These are phyloP conservation scores for Mythimna ferrago DNA, from an alignment of 2,888 invertebrate genomes.

Conservation along the genomic window DNA sequence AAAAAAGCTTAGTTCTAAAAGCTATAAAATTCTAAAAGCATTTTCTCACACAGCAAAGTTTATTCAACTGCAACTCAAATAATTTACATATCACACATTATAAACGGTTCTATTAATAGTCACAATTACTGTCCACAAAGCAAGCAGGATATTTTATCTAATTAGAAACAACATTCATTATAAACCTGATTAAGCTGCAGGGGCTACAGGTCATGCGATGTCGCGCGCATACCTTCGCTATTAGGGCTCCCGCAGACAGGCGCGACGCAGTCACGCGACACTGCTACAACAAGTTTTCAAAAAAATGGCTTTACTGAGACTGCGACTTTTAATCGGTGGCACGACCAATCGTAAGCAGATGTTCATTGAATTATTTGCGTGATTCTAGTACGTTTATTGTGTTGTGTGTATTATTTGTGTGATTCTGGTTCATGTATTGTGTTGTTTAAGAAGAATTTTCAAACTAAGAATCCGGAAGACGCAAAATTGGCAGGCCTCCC, in stretches of 20 bases:
- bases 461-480: no score
- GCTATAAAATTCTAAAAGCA: constrained; percentile 20
- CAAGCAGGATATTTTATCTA: constrained; percentile 37
- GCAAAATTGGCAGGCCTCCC: no score
- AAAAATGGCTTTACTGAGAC: not conserved
- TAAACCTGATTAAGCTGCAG: constrained; percentile 57
- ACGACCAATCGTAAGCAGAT: not conserved
- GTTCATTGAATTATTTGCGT: no score
- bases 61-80: constrained; percentile 14
- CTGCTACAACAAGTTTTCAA: not conserved
- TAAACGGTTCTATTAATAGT: constrained; percentile 50
- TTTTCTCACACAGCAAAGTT: constrained; percentile 22
- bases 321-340: not conserved
- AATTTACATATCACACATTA: constrained; percentile 53
- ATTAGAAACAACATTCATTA: constrained; percentile 49
- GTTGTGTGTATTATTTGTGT: no score
- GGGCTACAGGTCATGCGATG: constrained; percentile 50
- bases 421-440: no score
- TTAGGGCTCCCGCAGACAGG: constrained; percentile 21
- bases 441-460: no score
- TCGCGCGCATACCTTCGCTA: constrained; percentile 37
- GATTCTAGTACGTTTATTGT: no score
- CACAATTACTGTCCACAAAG: constrained; percentile 37
- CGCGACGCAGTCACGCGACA: not conserved
- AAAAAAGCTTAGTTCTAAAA: no score